Evolutionary conservation across 2,797 vertebrate genomes (phyloP), one percentile per base, ranked within the genome.

Genomic region (Chaunax sp.): DNA sequence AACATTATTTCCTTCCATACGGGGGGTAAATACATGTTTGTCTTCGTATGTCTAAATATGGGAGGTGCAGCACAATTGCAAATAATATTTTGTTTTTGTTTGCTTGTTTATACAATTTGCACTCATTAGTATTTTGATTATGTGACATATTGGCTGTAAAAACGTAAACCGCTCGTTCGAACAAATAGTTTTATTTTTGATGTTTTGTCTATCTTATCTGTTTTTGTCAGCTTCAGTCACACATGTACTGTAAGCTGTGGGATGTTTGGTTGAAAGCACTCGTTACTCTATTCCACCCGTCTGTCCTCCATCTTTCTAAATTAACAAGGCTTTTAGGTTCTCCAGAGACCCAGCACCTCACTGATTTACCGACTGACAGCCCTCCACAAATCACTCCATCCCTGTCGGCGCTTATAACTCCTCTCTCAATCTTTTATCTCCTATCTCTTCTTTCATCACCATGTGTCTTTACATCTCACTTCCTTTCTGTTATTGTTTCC

Each of bases 251-350:
- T 81, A 76, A 61, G 9, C 68, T 70, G 70, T 80, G 76, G 74
- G 72, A 80, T 67, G 72, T 68, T 76, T 44, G 43, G 44, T 69
- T 75, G 47, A 78, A 76, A 67, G 72, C 59, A 22, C 58, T 58
- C 30, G 22, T 75, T 72, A 16, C 41, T 73, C 65, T 38, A 49
- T 69, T 78, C 58, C 63, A 22, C 46, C 20, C 16, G 69, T 74
- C 62, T 75, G 64, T 73, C 57, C 80, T 76, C 83, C 77, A 75
- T 81, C 82, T 84, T 56, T 57, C 77, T 82, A 80, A 91, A 91
- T 91, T 89, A 92, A 88, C 86, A 86, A 85, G 85, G 84, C 87
- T 90, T 87, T 88, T 87, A 90, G 77, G 68, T 69, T 86, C 84
- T 85, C 82, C 66, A 61, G 87, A 83, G 88, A 89, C 75, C 51